Evolutionary conservation across 2,888 invertebrate genomes (phyloP).

Genomic region (Melipona beecheii): DNA sequence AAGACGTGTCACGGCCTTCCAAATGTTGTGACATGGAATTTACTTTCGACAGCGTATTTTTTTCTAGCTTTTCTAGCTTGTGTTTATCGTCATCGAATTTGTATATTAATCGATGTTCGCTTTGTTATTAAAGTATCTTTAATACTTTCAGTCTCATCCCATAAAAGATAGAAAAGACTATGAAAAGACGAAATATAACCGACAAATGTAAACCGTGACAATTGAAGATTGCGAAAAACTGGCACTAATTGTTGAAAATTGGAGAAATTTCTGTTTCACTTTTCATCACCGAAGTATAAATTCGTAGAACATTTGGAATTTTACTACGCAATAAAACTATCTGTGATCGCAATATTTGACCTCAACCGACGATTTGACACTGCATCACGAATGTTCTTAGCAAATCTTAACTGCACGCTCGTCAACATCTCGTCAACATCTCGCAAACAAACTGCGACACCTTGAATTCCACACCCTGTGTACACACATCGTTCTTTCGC

Average conservation of each 20-base stretch:
- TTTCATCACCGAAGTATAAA: background rate
- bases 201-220: no score
- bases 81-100: no score
- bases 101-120: background rate
- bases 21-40: background rate
- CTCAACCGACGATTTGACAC: background rate
- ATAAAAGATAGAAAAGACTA: no score
- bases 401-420: background rate
- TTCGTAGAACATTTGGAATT: background rate
- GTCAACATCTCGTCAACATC: no score
- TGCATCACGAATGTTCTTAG: background rate
- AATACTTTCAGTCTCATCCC: no score
- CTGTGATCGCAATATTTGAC: background rate
- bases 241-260: background rate
- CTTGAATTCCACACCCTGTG: background rate
- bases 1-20: no score
- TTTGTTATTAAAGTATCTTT: no score
- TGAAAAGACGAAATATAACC: no score
- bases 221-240: no score
- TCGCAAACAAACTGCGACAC: constrained; percentile 1
- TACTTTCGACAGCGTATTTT: background rate
- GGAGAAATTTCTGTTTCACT: background rate
- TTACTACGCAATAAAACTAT: background rate
- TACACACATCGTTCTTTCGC: constrained; percentile 18
- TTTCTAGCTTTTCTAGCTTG: background rate